Conservation (phyloP, 2,797 vertebrate species). For the Helicolenus hilgendorfi region DNA sequence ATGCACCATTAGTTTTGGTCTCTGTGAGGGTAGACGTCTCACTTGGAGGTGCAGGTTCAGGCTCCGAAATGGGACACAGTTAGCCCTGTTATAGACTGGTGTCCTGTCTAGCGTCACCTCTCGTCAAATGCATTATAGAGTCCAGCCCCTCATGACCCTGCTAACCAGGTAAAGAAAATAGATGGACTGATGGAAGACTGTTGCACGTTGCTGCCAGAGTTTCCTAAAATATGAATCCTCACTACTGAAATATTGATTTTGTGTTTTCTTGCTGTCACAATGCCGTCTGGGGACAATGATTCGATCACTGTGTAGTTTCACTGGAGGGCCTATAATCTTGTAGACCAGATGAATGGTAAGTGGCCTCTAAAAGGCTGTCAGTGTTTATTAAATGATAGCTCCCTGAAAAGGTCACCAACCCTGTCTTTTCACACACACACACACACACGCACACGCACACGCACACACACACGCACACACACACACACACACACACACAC, state of each 20-base stretch:
- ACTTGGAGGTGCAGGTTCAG: not conserved
- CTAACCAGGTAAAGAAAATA: conserved; percentile 14
- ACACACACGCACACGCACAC: not conserved
- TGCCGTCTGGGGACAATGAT: conserved; percentile 70
- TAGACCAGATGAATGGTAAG: conserved; percentile 85
- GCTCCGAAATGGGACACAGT: not conserved
- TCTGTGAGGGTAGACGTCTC: not conserved
- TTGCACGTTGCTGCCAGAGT: conserved; percentile 42
- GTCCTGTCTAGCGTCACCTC: not conserved
- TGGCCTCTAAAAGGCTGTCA: conserved; percentile 88
- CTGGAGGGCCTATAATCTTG: conserved; percentile 68
- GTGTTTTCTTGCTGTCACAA: conserved; percentile 68
- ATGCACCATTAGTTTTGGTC: not conserved
- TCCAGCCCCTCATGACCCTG: not conserved
- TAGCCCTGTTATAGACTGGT: not conserved
- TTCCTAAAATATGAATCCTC: conserved; percentile 74
- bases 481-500: conserved; percentile 5
- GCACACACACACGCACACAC: conserved; percentile 4
- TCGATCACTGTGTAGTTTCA: conserved; percentile 80
- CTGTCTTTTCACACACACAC: conserved; percentile 34
- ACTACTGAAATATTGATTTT: conserved; percentile 82
- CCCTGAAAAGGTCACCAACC: conserved; percentile 83
- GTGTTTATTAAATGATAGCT: conserved; percentile 81
- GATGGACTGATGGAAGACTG: conserved; percentile 17
- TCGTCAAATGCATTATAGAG: not conserved